phyloP scores from a whole-genome alignment of 1,140 invertebrate genomes.

The Drosophila mayri region DNA sequence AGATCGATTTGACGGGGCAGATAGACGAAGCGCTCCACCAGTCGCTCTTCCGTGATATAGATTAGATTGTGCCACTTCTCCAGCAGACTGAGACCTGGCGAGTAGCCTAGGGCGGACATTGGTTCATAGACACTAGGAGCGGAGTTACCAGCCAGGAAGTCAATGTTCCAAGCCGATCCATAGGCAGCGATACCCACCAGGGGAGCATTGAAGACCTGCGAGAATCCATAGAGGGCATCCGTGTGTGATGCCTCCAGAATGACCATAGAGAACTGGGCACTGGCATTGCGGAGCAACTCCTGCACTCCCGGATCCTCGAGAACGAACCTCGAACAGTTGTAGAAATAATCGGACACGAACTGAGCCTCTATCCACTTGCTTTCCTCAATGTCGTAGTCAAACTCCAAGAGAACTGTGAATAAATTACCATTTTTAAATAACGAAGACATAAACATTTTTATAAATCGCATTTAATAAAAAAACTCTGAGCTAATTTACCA shows the following conservation, averaged over 20 bases:
- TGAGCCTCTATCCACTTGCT: constrained; percentile 54
- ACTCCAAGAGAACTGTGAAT: constrained; percentile 11
- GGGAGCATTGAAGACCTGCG: constrained; percentile 60
- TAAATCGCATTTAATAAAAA: background rate
- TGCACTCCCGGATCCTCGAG: constrained; percentile 55
- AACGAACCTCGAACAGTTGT: constrained; percentile 40
- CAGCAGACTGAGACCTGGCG: constrained; percentile 73
- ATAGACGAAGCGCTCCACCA: constrained; percentile 40
- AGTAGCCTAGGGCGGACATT: constrained; percentile 61
- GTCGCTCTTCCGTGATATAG: constrained; percentile 58
- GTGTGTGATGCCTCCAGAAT: constrained; percentile 61
- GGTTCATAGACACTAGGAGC: constrained; percentile 81
- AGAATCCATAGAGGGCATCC: constrained; percentile 72
- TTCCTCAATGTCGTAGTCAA: background rate
- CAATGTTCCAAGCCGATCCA: constrained; percentile 67
- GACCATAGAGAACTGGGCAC: constrained; percentile 62
- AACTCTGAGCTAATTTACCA: constrained; percentile 2
- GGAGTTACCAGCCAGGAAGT: constrained; percentile 61
- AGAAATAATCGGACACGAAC: constrained; percentile 28
- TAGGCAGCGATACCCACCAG: constrained; percentile 66
- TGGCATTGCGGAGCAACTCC: constrained; percentile 39
- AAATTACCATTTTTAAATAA: background rate
- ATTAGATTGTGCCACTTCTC: constrained; percentile 84
- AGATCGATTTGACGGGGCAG: constrained; percentile 72
- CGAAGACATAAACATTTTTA: no score